These are phyloP conservation scores for Megalops cyprinoides DNA, from an alignment of 2,797 vertebrate species.

Conservation along the genomic window DNA sequence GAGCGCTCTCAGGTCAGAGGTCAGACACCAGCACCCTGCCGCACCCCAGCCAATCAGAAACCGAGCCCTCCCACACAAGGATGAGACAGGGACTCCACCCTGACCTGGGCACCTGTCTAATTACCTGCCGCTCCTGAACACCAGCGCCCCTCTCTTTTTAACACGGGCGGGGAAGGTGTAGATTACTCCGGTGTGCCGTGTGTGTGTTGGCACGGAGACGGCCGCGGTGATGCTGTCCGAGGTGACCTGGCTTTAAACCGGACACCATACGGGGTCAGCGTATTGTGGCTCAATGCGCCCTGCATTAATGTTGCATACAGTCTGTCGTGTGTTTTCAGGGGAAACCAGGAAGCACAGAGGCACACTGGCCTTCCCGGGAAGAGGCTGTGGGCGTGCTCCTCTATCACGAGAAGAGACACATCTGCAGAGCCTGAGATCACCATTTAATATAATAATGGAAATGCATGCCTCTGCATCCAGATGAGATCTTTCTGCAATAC, in stretches of 20 bases:
- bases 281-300: not conserved
- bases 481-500: not conserved
- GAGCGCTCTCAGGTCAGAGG: conserved; percentile 65
- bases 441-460: not conserved
- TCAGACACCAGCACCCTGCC: conserved; percentile 61
- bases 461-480: not conserved
- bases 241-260: no score
- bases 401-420: not conserved
- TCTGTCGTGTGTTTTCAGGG: conserved; percentile 6
- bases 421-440: not conserved
- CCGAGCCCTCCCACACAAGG: no score
- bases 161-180: no score
- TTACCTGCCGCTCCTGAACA: not conserved
- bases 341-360: not conserved
- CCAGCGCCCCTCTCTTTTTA: not conserved
- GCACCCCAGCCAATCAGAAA: no score
- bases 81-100: not conserved
- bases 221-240: no score
- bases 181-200: no score
- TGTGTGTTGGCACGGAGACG: no score
- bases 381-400: not conserved
- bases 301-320: conserved; percentile 44
- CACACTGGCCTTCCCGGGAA: conserved; percentile 29
- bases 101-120: not conserved
- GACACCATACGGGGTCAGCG: not conserved